Evolutionary conservation across 2,888 invertebrate species (phyloP).

Genomic region (Altica lythri): DNA sequence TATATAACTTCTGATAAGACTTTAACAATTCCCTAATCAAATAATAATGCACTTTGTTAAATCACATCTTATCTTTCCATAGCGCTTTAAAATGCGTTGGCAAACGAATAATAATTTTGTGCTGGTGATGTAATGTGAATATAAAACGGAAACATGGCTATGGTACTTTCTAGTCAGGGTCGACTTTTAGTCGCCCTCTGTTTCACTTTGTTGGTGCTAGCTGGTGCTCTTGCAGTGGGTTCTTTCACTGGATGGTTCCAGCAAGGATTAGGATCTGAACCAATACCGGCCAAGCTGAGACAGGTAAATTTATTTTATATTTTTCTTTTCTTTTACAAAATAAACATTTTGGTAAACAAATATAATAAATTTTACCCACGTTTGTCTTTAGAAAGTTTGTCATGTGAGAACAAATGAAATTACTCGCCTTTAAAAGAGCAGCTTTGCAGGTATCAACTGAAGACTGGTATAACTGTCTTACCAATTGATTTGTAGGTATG

Average conservation of each 20-base stretch:
- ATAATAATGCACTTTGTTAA: no score
- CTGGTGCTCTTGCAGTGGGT: slow-evolving; percentile 63
- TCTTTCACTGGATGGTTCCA: slow-evolving; percentile 69
- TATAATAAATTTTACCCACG: no score
- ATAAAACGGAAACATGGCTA: slow-evolving; percentile 60
- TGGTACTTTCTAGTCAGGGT: slow-evolving; percentile 69
- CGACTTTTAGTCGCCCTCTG: slow-evolving; percentile 63
- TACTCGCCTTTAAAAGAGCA: no score
- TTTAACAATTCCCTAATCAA: no score
- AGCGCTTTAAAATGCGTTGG: slow-evolving; percentile 12
- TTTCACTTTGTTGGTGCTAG: slow-evolving; percentile 62
- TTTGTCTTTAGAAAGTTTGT: no score
- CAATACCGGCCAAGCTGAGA: slow-evolving; percentile 63
- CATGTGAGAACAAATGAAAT: no score
- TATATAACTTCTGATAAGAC: no score
- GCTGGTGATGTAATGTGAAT: slow-evolving; percentile 20
- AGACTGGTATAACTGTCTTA: no score
- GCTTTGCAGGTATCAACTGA: no score
- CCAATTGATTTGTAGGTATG: no score
- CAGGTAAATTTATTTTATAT: slow-evolving; percentile 56
- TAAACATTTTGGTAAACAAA: neutral
- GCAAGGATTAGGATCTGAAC: slow-evolving; percentile 59
- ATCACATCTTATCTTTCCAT: slow-evolving; percentile 5
- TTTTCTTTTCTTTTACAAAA: neutral
- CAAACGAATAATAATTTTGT: neutral